phyloP scores from a whole-genome alignment of 2,888 invertebrate genomes.

The Drosophila algonquin region DNA sequence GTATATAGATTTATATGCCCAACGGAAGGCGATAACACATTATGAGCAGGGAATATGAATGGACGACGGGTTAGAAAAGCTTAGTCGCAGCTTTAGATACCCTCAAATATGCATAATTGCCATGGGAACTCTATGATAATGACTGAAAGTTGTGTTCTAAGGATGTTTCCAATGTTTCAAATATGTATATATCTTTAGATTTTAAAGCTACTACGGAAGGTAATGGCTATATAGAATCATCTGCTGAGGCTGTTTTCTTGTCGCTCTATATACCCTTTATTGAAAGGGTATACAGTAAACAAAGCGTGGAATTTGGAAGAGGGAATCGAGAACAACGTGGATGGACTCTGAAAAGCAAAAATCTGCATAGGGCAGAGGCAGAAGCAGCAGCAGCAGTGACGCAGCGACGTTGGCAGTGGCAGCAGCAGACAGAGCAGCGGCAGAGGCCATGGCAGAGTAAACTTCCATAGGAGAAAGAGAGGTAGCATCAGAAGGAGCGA shows the following conservation, averaged over 20 bases:
- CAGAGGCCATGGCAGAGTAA: too few species aligned
- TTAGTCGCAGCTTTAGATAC: background rate
- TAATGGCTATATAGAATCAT: too few species aligned
- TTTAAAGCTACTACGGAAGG: too few species aligned
- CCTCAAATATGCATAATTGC: background rate
- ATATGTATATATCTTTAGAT: too few species aligned
- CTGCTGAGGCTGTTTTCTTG: too few species aligned
- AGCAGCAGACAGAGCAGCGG: too few species aligned
- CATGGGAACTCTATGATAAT: too few species aligned
- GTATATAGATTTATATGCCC: background rate
- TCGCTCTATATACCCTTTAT: background rate
- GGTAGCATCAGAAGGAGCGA: too few species aligned
- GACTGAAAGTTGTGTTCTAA: background rate
- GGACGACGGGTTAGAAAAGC: background rate
- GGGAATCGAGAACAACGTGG: slow-evolving; percentile 49
- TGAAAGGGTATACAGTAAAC: background rate
- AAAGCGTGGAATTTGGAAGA: slow-evolving; percentile 4
- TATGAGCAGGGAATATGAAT: slow-evolving; percentile 12
- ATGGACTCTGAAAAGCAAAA: slow-evolving; percentile 31
- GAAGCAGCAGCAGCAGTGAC: slow-evolving; percentile 2
- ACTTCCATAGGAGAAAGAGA: too few species aligned
- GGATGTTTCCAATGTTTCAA: background rate
- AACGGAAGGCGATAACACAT: slow-evolving; percentile 28
- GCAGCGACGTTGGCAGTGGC: too few species aligned
- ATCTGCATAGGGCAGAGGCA: background rate